phyloP scores from a whole-genome alignment of 2,888 invertebrate genomes.

The Campopleginae sp. region DNA sequence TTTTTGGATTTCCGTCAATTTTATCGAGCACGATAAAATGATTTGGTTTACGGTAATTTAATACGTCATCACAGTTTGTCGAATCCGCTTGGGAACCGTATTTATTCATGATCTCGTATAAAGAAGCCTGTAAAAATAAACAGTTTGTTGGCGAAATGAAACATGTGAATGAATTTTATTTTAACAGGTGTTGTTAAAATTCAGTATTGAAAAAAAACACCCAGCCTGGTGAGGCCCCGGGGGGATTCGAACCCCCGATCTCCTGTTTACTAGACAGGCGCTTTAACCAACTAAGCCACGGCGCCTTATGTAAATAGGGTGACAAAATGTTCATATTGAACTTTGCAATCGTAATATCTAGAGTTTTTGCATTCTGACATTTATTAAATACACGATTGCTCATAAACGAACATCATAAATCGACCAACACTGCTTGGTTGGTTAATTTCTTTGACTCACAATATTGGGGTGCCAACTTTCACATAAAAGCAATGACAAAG shows the following conservation, averaged over 20 bases:
- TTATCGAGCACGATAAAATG: background rate
- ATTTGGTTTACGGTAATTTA: background rate
- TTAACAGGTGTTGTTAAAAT: background rate
- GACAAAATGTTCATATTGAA: slow-evolving; percentile 27
- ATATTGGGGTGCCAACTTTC: no score
- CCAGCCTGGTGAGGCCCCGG: slow-evolving; percentile 89
- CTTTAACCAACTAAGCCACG: slow-evolving; percentile 93
- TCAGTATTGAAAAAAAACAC: slow-evolving; percentile 94
- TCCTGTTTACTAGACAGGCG: slow-evolving; percentile 90
- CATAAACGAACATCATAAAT: background rate
- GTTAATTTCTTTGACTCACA: background rate
- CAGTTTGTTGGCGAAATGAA: background rate
- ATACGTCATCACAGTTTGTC: background rate
- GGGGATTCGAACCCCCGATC: slow-evolving; percentile 89
- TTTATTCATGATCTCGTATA: background rate
- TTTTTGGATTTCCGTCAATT: slow-evolving; percentile 24
- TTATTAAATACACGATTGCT: background rate
- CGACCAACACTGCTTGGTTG: background rate
- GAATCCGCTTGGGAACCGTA: background rate
- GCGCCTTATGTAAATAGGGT: slow-evolving; percentile 84
- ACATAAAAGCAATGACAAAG: no score
- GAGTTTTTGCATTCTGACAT: background rate
- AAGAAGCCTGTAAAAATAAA: background rate
- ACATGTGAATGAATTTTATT: background rate
- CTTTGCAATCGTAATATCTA: background rate